These are phyloP conservation scores for Drosophila prostipennis DNA, from an alignment of 2,888 invertebrate genomes.

Conservation along the genomic window DNA sequence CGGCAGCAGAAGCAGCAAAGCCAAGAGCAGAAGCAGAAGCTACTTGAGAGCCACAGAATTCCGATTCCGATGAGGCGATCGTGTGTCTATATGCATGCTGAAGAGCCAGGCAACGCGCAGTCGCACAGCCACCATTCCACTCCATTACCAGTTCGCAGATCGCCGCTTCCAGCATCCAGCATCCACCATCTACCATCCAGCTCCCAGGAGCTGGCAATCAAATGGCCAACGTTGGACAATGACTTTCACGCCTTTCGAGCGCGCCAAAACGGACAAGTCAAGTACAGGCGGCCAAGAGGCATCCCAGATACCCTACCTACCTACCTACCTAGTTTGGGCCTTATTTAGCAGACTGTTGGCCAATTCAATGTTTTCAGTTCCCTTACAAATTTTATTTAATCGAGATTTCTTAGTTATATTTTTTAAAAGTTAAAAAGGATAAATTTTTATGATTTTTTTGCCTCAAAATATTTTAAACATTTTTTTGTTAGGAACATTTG, in stretches of 20 bases:
- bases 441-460: no score
- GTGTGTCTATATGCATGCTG: slow-evolving; percentile 40
- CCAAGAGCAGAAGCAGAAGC: slow-evolving; percentile 63
- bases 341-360: neutral
- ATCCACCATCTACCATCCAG: slow-evolving; percentile 12
- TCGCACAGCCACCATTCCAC: slow-evolving; percentile 20
- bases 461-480: no score
- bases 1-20: slow-evolving; percentile 21
- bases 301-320: slow-evolving; percentile 11
- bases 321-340: neutral
- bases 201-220: slow-evolving; percentile 48
- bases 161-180: slow-evolving; percentile 45
- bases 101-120: slow-evolving; percentile 13
- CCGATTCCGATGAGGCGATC: slow-evolving; percentile 68
- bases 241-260: slow-evolving; percentile 79
- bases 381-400: neutral
- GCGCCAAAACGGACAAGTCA: slow-evolving; percentile 70
- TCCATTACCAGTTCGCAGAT: slow-evolving; percentile 39
- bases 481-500: no score
- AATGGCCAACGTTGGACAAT: slow-evolving; percentile 63
- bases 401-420: no score
- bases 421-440: no score
- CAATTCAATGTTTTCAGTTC: neutral
- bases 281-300: neutral
- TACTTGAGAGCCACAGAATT: slow-evolving; percentile 67